phyloP scores from a whole-genome alignment of 2,797 vertebrate genomes.

The Eupleurogrammus muticus region DNA sequence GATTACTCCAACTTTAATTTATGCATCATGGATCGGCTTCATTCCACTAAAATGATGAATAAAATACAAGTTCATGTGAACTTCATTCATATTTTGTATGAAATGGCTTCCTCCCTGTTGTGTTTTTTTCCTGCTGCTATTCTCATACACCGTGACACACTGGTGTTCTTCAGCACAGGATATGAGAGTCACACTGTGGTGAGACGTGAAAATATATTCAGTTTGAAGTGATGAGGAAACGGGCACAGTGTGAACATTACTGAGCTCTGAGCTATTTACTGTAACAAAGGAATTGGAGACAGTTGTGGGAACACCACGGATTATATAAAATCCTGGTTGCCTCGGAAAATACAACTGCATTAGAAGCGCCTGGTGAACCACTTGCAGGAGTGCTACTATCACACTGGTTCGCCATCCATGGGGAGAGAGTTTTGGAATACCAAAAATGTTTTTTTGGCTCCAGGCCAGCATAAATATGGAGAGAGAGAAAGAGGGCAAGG shows the following conservation, averaged over 20 bases:
- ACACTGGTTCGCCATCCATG: conserved; percentile 27
- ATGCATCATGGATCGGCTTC: background rate
- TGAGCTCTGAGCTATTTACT: conserved; percentile 7
- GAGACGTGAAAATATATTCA: background rate
- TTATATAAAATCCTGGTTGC: background rate
- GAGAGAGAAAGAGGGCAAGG: conserved; percentile 47
- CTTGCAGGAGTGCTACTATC: conserved; percentile 24
- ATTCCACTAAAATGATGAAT: background rate
- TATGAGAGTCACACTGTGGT: conserved; percentile 29
- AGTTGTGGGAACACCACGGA: background rate
- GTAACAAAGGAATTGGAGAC: background rate
- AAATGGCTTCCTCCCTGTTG: background rate
- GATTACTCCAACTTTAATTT: conserved; percentile 11
- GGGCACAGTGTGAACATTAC: background rate
- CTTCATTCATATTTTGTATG: background rate
- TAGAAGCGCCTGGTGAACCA: conserved; percentile 23
- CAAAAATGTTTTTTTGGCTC: conserved; percentile 68
- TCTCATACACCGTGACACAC: background rate
- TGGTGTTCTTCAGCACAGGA: conserved; percentile 30
- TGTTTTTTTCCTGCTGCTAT: background rate
- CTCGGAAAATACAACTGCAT: background rate
- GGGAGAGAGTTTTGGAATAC: conserved; percentile 54
- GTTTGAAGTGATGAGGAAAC: background rate
- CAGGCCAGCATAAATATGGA: conserved; percentile 58
- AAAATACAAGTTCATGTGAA: background rate